Conservation (phyloP, 2,888 invertebrate species). For the Augiades crinisus region DNA sequence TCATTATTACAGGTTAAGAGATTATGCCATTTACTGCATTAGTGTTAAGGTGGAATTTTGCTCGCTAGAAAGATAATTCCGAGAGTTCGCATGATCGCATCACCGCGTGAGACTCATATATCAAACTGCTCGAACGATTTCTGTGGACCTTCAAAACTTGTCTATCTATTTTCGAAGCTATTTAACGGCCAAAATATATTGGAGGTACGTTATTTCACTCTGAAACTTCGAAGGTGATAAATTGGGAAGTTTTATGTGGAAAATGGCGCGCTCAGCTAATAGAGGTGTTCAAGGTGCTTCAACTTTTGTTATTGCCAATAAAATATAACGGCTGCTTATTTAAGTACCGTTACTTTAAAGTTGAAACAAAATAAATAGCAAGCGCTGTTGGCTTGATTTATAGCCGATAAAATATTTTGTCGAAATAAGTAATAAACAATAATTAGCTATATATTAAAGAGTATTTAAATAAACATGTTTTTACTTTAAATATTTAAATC, state of each 20-base stretch:
- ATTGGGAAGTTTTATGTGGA: slow-evolving; percentile 16
- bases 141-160: slow-evolving; percentile 31
- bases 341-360: too few relatives aligned
- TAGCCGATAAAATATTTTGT: too few relatives aligned
- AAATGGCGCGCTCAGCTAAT: slow-evolving; percentile 10
- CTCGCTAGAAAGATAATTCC: background rate
- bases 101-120: slow-evolving; percentile 34
- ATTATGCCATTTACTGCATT: background rate
- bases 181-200: slow-evolving; percentile 19
- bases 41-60: slow-evolving; percentile 4
- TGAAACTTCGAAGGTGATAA: slow-evolving; percentile 14
- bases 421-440: too few relatives aligned
- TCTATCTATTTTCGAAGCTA: slow-evolving; percentile 30
- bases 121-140: slow-evolving; percentile 25
- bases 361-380: too few relatives aligned
- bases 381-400: too few relatives aligned
- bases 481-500: too few relatives aligned
- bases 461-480: too few relatives aligned
- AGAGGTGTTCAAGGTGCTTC: slow-evolving; percentile 11
- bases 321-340: slow-evolving; percentile 11
- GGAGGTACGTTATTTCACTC: slow-evolving; percentile 10
- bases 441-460: too few relatives aligned
- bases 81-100: slow-evolving; percentile 1
- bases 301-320: slow-evolving; percentile 21
- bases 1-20: slow-evolving; percentile 4